Evolutionary conservation across 1,140 invertebrate species (phyloP).

Genomic region (Aphelinus atriplicis): DNA sequence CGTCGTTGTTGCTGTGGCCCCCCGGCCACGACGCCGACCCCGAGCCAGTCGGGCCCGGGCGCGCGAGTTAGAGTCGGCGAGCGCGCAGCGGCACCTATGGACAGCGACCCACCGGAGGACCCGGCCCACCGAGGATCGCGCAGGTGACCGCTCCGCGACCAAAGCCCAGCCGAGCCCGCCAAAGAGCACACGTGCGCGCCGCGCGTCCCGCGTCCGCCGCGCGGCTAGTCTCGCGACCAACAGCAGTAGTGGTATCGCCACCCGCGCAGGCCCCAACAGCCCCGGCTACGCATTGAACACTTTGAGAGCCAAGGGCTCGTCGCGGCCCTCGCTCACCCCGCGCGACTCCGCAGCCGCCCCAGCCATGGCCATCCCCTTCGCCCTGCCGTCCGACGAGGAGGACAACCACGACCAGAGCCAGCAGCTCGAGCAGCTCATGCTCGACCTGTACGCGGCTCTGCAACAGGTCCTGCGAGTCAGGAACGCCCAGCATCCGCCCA

Average conservation of each 20-base stretch:
- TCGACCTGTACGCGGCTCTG: conserved; percentile 58
- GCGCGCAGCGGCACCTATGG: conserved; percentile 54
- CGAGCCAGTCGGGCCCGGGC: not conserved
- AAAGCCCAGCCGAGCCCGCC: not conserved
- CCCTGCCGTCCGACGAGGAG: conserved; percentile 57
- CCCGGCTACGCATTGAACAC: no score
- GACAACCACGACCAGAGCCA: conserved; percentile 57
- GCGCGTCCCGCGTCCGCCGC: not conserved
- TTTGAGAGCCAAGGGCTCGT: no score
- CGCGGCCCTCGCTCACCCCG: not conserved
- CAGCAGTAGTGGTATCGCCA: not conserved
- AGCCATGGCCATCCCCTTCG: conserved; percentile 60
- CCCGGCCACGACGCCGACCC: not conserved
- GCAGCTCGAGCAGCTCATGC: conserved; percentile 60
- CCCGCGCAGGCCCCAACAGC: no score
- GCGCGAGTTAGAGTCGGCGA: not conserved
- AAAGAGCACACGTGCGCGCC: conserved; percentile 27
- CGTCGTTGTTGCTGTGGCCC: not conserved
- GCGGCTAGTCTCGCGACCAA: not conserved
- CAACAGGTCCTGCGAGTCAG: conserved; percentile 61
- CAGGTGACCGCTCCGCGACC: conserved; percentile 47
- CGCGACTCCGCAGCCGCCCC: not conserved
- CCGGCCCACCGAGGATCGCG: conserved; percentile 56
- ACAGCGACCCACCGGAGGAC: conserved; percentile 60
- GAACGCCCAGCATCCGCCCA: conserved; percentile 57